A percentile compares a stretch with the other conserved stretches of the same genome.
Evolutionary conservation across 1,140 invertebrate species (phyloP).

Genomic region (Diorhabda sublineata): DNA sequence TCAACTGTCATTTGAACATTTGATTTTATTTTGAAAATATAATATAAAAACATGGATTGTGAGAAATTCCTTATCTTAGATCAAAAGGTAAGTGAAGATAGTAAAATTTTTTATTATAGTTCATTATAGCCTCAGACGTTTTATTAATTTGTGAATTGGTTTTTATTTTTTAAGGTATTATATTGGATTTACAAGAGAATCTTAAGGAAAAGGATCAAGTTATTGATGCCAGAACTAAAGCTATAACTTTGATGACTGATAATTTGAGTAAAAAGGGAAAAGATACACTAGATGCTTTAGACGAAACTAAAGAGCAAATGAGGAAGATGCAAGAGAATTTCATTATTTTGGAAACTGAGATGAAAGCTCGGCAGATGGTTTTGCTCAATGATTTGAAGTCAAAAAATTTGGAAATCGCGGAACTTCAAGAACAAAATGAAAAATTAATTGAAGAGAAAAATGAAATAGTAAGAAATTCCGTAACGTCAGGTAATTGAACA

Average conservation of each 20-base stretch:
- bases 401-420: constrained; percentile 37
- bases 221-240: constrained; percentile 77
- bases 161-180: constrained; percentile 40
- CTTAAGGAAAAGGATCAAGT: constrained; percentile 82
- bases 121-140: too few species aligned
- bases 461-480: constrained; percentile 3
- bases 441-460: constrained; percentile 36
- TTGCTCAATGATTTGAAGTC: constrained; percentile 35
- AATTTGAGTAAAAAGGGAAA: constrained; percentile 69
- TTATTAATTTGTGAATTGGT: too few species aligned
- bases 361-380: constrained; percentile 57
- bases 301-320: constrained; percentile 77
- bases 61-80: too few species aligned
- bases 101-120: too few species aligned
- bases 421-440: constrained; percentile 57
- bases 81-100: too few species aligned
- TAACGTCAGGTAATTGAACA: too few species aligned
- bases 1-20: too few species aligned
- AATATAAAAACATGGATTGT: too few species aligned
- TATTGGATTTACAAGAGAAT: constrained; percentile 71
- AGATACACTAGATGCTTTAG: constrained; percentile 64
- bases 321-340: constrained; percentile 75
- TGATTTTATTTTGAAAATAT: too few species aligned
- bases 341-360: constrained; percentile 63
- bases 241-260: constrained; percentile 72